phyloP scores from a whole-genome alignment of 2,888 invertebrate genomes.

The Xestia xanthographa region DNA sequence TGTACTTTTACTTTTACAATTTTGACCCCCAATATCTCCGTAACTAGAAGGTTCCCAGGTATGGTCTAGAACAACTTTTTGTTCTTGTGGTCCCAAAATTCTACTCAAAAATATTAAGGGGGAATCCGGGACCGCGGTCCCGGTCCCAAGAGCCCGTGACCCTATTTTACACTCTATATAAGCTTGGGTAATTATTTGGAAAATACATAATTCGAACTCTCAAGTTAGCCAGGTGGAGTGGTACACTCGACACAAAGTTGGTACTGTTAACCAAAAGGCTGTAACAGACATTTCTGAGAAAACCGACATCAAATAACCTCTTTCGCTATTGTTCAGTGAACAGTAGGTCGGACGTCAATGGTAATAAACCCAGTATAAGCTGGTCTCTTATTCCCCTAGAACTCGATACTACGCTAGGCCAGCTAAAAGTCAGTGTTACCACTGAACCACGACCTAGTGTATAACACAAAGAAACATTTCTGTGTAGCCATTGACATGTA shows the following conservation, averaged over 20 bases:
- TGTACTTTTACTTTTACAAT: too few relatives aligned
- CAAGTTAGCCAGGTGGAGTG: neutral
- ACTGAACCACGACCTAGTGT: neutral
- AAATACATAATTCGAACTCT: neutral
- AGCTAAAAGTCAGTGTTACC: neutral
- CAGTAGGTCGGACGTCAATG: neutral
- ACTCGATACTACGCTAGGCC: neutral
- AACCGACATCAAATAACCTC: neutral
- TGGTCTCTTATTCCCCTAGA: neutral
- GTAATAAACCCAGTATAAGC: neutral
- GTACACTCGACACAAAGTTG: neutral
- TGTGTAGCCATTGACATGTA: neutral
- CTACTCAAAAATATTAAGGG: too few relatives aligned
- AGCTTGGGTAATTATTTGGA: neutral
- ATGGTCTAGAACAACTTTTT: too few relatives aligned
- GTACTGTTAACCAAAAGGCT: neutral
- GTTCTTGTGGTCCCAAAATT: too few relatives aligned
- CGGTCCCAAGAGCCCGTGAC: too few relatives aligned
- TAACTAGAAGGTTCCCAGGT: too few relatives aligned
- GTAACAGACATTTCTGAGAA: neutral
- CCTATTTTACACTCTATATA: too few relatives aligned
- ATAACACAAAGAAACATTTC: neutral
- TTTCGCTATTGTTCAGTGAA: neutral
- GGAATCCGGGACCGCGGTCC: too few relatives aligned
- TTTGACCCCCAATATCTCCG: too few relatives aligned